A percentile compares a stretch with the other conserved stretches of the same genome.
Conservation (phyloP, 1,140 invertebrate species). For the Apocrypta bakeri region DNA sequence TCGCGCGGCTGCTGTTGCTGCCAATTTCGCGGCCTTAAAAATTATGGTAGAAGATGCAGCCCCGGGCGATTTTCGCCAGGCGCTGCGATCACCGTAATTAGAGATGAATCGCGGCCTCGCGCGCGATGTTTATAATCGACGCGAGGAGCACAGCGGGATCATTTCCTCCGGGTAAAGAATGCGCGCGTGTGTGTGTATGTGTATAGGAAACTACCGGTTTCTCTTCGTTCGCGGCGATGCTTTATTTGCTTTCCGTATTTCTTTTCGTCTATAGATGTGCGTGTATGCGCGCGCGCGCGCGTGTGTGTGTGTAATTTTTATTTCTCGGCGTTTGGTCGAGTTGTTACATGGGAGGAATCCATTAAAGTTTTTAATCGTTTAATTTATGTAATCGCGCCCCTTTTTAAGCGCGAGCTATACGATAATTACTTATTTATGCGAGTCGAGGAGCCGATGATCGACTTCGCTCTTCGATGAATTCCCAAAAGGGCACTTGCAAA, state of each 20-base stretch:
- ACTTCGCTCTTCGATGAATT: no score
- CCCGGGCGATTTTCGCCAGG: constrained; percentile 23
- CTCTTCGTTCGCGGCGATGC: no score
- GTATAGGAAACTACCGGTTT: constrained; percentile 24
- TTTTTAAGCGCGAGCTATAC: not conserved
- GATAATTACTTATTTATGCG: not conserved
- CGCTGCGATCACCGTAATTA: constrained; percentile 41
- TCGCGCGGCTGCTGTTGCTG: not conserved
- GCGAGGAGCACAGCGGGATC: not conserved
- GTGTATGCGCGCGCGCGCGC: no score
- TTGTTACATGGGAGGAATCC: not conserved
- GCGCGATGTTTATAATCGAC: constrained; percentile 18
- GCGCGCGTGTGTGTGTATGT: not conserved
- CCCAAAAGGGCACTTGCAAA: no score
- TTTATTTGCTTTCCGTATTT: constrained; percentile 12
- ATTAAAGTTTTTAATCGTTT: constrained; percentile 27
- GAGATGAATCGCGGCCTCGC: constrained; percentile 38
- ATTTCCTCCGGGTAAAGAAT: not conserved
- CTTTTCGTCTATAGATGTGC: no score
- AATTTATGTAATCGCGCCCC: constrained; percentile 16
- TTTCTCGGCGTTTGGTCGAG: not conserved
- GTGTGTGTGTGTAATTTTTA: not conserved
- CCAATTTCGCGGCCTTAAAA: constrained; percentile 29
- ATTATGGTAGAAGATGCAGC: not conserved
- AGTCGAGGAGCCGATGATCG: not conserved